Evolutionary conservation across 2,113 vertebrate genomes (phyloP), one percentile per base, ranked within the genome.

Genomic region (Turnix velox): DNA sequence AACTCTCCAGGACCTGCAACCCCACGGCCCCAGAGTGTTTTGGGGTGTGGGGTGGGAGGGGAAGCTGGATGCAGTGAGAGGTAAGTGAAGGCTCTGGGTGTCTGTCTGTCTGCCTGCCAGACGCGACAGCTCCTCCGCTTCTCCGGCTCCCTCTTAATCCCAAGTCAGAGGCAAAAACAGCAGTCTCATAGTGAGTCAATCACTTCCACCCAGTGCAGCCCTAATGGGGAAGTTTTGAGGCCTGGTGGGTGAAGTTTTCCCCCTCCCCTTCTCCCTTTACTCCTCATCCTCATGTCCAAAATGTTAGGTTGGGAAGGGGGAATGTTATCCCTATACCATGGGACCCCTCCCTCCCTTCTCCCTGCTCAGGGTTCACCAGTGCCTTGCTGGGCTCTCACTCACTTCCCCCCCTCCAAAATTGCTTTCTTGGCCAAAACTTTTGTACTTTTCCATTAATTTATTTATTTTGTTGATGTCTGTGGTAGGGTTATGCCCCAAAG

Each of bases 111-210:
- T 84, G 75, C 87, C 48, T 33, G 78, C 52, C 76, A 33, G 66
- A 10, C 30, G 62, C 79, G 17, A 15, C 65, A 17, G 91, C 84
- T 76, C 63, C 81, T 51, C 62, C 16, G 84, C 43, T 88, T 39
- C 80, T 90, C 57, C 74, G 9, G 90, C 79, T 78, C 78, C 37
- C 37, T 90, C 75, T 92, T 52, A 48, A 92, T 80, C 81, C 81
- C 65, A 90, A 92, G 71, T 88, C 94, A 75, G 88, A 84, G 83
- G 87, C 86, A 65, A 93, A 87, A 88, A 95, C 90, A 96, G 96
- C 92, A 90, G 78, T 96, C 94, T 96, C 96, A 88, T 94, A 95
- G 89, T 90, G 90, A 94, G 93, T 95, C 94, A 80, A 95, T 90
- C 87, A 19, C 84, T 91, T 94, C 92, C 88, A 92, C 76, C 87